Evolutionary conservation across 2,797 vertebrate genomes (phyloP).

Genomic region (Phrynocephalus vlangalii): DNA sequence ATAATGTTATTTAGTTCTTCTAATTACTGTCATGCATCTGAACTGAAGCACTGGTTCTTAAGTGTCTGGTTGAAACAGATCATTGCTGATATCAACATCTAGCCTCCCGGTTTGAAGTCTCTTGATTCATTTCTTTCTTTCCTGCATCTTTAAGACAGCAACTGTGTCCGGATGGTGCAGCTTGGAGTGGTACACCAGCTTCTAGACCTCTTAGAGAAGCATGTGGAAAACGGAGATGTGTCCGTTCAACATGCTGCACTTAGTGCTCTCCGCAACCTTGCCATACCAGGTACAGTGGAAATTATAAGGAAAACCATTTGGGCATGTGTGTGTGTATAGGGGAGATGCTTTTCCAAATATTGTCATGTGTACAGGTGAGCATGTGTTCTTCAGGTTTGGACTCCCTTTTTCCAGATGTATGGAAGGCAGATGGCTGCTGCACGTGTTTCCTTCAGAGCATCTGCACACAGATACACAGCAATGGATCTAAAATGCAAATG

Average conservation of each 20-base stretch:
- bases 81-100: background rate
- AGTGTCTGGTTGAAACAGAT: background rate
- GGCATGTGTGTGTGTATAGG: too few relatives aligned
- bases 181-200: constrained; percentile 88
- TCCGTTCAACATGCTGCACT: constrained; percentile 90
- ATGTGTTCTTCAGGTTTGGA: too few relatives aligned
- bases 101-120: background rate
- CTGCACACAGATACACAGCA: background rate
- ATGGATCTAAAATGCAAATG: background rate
- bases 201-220: constrained; percentile 87
- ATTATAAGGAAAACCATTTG: background rate
- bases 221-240: constrained; percentile 83
- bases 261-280: constrained; percentile 89
- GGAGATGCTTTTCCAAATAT: background rate
- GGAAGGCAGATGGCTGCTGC: too few relatives aligned
- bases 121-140: background rate
- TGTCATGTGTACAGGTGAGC: background rate
- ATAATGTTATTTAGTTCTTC: background rate
- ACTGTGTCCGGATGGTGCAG: constrained; percentile 89
- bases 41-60: background rate
- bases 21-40: background rate
- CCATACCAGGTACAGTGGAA: constrained; percentile 83
- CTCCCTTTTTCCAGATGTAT: too few relatives aligned
- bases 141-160: constrained; percentile 79
- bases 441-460: background rate